Base-by-base conservation (phyloP, 92 coral and sea anemone species). In the Epizoanthus ramosus region DNA sequence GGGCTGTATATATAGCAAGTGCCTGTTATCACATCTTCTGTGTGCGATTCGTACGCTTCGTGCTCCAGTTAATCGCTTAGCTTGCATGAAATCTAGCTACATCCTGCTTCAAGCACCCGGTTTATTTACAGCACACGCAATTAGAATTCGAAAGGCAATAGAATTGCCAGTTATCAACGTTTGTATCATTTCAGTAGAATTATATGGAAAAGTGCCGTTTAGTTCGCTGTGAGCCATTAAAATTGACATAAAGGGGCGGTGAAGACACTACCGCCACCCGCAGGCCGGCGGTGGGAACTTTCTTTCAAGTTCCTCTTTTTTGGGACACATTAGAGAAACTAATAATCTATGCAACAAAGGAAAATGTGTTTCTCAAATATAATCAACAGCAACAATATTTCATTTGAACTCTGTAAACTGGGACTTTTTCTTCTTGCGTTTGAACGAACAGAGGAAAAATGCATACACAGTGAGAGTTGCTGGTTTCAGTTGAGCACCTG, bases 281-380 rank as follows among this genome's bases (percentile, higher is more conserved):
- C 39, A 9, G 47, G 31, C 22, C 52, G 35, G 16, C 45, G 22
- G 41, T 19, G 57, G 58, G 37, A 33, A 71, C 13, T 10, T 77
- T 70, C 17, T 43, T 65, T 77, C 50, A 59, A 77, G 63, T 18
- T 18, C 33, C 59, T 6, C 18, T 77, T 61, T 43, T 21, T 22
- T 61, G 45, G 31, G 23, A 77, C 54, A 21, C 24, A 41, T 13
- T 21, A 21, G 33, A 57, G 52, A 8, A 52, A 23, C 80, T 77
- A 77, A 77, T 77, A 21, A 77, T 19, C 65, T 77, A 77, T 77
- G 82, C 82, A 77, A 77, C 82, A 77, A 77, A 77, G 57, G 69
- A 77, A 77, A 77, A 71, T 61, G 71, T 77, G 82, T 14, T 37
- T 57, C 50, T 17, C 2, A 19, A 35, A 22, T 18, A 7, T 60